Percentiles rank a stretch among this genome's conserved stretches.
Evolutionary conservation across 2,888 invertebrate genomes (phyloP).

Genomic region (Bursaphelenchus okinawaensis): DNA sequence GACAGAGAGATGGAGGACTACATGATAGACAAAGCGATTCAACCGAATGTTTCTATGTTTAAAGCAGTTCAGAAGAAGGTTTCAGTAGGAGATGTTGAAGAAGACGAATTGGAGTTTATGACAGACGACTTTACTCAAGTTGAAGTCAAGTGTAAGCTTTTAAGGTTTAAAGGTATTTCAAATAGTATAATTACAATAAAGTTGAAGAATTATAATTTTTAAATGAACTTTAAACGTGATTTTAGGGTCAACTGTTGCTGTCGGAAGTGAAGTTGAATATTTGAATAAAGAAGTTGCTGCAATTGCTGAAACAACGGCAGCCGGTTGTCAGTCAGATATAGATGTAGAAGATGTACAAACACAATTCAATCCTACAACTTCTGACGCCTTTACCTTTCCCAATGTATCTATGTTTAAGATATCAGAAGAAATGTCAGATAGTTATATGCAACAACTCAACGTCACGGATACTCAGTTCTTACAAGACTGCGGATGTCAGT

Average conservation of each 20-base stretch:
- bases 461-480: neutral
- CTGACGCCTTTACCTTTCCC: neutral
- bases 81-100: neutral
- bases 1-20: conserved; percentile 11
- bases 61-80: neutral
- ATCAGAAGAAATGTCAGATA: neutral
- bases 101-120: conserved; percentile 6
- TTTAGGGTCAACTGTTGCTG: neutral
- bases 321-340: neutral
- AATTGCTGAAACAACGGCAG: neutral
- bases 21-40: neutral
- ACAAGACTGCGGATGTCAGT: neutral
- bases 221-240: neutral
- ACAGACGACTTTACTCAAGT: neutral
- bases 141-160: neutral
- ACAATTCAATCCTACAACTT: neutral
- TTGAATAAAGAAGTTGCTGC: neutral
- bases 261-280: neutral
- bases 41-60: conserved; percentile 9
- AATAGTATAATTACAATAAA: too few species aligned
- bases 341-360: neutral
- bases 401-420: neutral
- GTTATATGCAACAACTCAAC: neutral
- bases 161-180: too few species aligned
- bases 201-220: too few species aligned